phyloP scores from a whole-genome alignment of 1,140 invertebrate species.

The Drosophila bocki region DNA sequence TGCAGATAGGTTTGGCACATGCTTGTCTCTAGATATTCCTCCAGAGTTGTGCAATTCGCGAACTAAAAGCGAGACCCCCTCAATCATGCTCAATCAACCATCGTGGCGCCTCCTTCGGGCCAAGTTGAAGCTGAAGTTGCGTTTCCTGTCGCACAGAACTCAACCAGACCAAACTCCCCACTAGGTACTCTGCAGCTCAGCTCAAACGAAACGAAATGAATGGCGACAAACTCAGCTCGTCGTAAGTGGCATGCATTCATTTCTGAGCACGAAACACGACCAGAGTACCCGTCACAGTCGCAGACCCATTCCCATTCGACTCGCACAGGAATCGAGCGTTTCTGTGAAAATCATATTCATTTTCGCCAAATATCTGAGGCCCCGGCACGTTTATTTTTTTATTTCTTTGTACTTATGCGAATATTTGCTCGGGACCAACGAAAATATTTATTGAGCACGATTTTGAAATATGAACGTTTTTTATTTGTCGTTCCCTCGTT shows the following conservation, averaged over 20 bases:
- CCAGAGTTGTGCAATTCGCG: constrained; percentile 56
- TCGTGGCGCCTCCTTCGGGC: constrained; percentile 66
- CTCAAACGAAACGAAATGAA: constrained; percentile 59
- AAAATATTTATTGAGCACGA: constrained; percentile 82
- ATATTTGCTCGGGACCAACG: constrained; percentile 56
- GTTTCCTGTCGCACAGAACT: constrained; percentile 59
- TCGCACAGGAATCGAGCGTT: constrained; percentile 56
- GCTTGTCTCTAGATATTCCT: constrained; percentile 18
- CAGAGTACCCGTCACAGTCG: constrained; percentile 15
- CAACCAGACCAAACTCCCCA: constrained; percentile 7
- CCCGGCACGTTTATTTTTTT: constrained; percentile 63
- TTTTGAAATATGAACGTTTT: constrained; percentile 79
- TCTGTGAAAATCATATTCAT: constrained; percentile 49
- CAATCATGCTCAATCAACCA: constrained; percentile 81
- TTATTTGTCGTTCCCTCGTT: constrained; percentile 32
- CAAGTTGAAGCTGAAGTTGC: constrained; percentile 58
- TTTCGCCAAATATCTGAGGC: constrained; percentile 60
- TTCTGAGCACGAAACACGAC: constrained; percentile 54
- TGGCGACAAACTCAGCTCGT: constrained; percentile 66
- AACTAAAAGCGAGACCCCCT: constrained; percentile 52
- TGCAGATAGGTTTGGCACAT: constrained; percentile 11
- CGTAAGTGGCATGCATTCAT: constrained; percentile 79
- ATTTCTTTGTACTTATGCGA: constrained; percentile 44
- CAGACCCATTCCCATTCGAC: constrained; percentile 27
- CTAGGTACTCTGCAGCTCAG: not conserved